phyloP scores from a whole-genome alignment of 2,888 invertebrate species.

The Drosophila nr. perissopoda region DNA sequence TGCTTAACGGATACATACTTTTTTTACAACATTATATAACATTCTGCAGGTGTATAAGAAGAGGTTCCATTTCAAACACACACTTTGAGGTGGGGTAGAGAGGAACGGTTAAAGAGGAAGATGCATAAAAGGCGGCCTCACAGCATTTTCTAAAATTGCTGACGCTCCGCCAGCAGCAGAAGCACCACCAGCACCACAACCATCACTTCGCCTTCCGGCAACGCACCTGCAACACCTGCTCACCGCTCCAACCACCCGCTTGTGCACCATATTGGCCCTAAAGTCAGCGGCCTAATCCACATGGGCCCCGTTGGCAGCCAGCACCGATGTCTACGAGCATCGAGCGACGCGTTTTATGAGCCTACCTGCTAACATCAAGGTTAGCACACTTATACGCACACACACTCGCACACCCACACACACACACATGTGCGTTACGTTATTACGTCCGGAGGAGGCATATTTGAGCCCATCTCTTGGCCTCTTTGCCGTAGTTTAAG shows the following conservation, averaged over 20 bases:
- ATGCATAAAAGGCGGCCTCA: slow-evolving; percentile 26
- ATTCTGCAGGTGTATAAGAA: slow-evolving; percentile 9
- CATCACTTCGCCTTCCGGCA: slow-evolving; percentile 7
- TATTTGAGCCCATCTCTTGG: slow-evolving; percentile 14
- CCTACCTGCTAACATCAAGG: slow-evolving; percentile 51
- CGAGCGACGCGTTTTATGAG: slow-evolving; percentile 63
- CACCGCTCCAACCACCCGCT: background rate
- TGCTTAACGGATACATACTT: background rate
- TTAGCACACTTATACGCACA: slow-evolving; percentile 38
- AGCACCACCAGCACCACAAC: slow-evolving; percentile 5
- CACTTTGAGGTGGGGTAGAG: background rate
- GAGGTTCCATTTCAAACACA: slow-evolving; percentile 41
- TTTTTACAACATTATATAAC: background rate
- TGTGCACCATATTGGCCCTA: slow-evolving; percentile 17
- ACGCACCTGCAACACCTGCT: background rate
- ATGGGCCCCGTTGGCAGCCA: slow-evolving; percentile 33
- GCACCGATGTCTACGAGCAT: slow-evolving; percentile 41
- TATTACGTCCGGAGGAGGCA: slow-evolving; percentile 70
- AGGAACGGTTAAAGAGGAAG: slow-evolving; percentile 4
- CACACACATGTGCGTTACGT: slow-evolving; percentile 31
- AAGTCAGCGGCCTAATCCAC: slow-evolving; percentile 58
- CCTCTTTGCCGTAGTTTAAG: slow-evolving; percentile 39
- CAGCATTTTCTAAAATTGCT: slow-evolving; percentile 56
- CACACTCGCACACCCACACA: slow-evolving; percentile 2
- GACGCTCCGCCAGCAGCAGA: slow-evolving; percentile 22